Evolutionary conservation across 2,113 vertebrate species (phyloP), one percentile per base, ranked within the genome.

Genomic region (Oriolus oriolus): DNA sequence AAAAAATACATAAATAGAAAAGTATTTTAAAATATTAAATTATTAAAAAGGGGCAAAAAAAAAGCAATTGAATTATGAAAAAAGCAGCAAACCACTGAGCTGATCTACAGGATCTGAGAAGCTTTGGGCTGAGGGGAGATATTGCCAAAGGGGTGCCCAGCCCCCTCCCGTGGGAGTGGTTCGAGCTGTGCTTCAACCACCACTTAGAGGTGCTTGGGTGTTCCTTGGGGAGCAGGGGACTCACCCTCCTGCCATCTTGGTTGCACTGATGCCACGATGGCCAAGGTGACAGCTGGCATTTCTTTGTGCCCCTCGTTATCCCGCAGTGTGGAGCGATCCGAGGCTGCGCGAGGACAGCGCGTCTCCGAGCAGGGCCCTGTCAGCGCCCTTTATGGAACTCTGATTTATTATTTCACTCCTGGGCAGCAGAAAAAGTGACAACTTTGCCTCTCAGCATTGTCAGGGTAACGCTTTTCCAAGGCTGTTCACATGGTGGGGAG

Each of bases 351-450:
- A 9, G 78, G 88, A 31, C 71, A 54, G 74, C 7, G 27, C 57
- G 28, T 30, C 89, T 64, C 42, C 1, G 13, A 66, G 81, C 90
- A 69, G 85, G 87, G 79, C 66, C 68, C 59, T 89, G 79, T 45
- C 93, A 88, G 53, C 0, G 0, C 37, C 3, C 5, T 24, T 47
- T 44, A 24, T 19, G 88, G 31, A 70, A 7, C 26, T 66, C 93
- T 95, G 83, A 87, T 70, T 97, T 94, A 85, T 91, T 70, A 56
- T 92, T 95, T 91, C 90, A 84, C 63, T 65, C 79, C 86, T 44
- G 64, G 52, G 60, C 64, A 31, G 63, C 26, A 80, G 84, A 35
- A 96, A 71, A 84, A 95, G 83, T 71, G 89, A 91, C 92, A 96
- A 50, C 41, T 91, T 87, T 0, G 1, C 84, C 86, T 77, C 71